Percentiles rank a stretch among this genome's conserved stretches.
These are phyloP conservation scores for Sebastes matsubarae DNA, from an alignment of 2,797 vertebrate species.

Conservation along the genomic window DNA sequence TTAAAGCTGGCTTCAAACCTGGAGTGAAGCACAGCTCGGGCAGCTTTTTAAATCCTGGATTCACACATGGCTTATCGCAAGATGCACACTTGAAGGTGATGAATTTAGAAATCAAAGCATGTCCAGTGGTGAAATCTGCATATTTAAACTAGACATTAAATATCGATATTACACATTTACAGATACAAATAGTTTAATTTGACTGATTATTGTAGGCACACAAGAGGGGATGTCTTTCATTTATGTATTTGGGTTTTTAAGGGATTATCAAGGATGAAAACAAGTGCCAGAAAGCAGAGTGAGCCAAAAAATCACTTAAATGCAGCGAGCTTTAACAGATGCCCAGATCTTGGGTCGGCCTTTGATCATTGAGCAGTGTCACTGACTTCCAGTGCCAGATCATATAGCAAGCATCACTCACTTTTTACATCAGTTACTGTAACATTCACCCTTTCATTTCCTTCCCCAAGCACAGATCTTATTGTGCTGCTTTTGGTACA, in stretches of 20 bases:
- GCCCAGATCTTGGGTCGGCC: slow-evolving; percentile 17
- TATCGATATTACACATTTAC: neutral
- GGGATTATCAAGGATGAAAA: slow-evolving; percentile 16
- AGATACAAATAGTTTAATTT: neutral
- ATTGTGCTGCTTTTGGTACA: neutral
- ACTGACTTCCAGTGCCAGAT: slow-evolving; percentile 29
- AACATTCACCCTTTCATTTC: slow-evolving; percentile 21
- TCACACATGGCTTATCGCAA: slow-evolving; percentile 17
- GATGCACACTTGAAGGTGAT: slow-evolving; percentile 9
- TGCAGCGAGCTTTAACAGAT: slow-evolving; percentile 38
- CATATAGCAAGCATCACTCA: slow-evolving; percentile 10
- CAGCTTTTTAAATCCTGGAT: slow-evolving; percentile 25
- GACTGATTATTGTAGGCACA: slow-evolving; percentile 9
- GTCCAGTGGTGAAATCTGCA: neutral
- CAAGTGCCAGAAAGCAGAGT: slow-evolving; percentile 21
- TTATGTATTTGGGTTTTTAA: slow-evolving; percentile 33
- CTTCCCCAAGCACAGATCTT: neutral
- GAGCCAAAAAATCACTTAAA: slow-evolving; percentile 54
- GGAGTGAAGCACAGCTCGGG: neutral
- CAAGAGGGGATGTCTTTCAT: neutral
- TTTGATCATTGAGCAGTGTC: slow-evolving; percentile 44
- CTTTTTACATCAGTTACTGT: slow-evolving; percentile 25
- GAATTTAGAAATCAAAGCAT: slow-evolving; percentile 5
- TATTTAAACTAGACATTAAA: slow-evolving; percentile 9
- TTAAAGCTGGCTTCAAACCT: slow-evolving; percentile 20